Base-by-base conservation (phyloP, 1,140 invertebrate genomes). In the Brachionus rotundiformis region DNA sequence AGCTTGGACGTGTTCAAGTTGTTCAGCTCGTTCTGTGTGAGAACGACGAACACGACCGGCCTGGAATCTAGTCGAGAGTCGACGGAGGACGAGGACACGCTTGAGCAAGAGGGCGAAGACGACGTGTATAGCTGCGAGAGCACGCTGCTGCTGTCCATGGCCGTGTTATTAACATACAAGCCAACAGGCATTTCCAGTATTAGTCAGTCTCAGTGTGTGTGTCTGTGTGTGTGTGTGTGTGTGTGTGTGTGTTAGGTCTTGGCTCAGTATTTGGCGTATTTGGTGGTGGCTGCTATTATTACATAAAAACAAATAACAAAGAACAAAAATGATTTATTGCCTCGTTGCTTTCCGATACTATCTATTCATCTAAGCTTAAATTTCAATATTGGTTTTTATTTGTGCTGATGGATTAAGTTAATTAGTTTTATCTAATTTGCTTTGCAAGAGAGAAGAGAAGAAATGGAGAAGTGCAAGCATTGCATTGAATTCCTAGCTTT, bases 341-440 rank as follows among this genome's bases (percentile, higher is more conserved):
- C 63, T 36, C 63, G 61, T 68, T 68, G 31, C 63, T 68, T 54
- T 36, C 63, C 33, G 5, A 63, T 23, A 68, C 31, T 68, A 68
- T 68, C 63, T 68, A 68, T 68, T 19, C 63, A 68, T 68, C 63
- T 68, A 68, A 68, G 63, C 63, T 68, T 68, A 39, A 39, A 68
- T 36, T 68, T 68, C 63, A 68, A 68, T 68, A 68, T 63, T 63
- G 4, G 16, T 68, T 33, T 68, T 68, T 36, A 13, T 41, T 68
- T 68, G 63, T 68, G 63, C 63, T 68, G 63, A 68, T 68, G 31
- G 63, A 68, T 68, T 33, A 68, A 68, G 63, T 39, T 68, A 68
- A 68, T 68, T 68, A 68, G 63, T 68, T 68, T 68, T 68, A 68
- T 68, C 63, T 68, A 39, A 68, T 68, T 68, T 68, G 29, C 59